Evolutionary conservation across 37 sponge, comb jelly and placozoan genomes (phyloP).

Genomic region (Tethya wilhelma): DNA sequence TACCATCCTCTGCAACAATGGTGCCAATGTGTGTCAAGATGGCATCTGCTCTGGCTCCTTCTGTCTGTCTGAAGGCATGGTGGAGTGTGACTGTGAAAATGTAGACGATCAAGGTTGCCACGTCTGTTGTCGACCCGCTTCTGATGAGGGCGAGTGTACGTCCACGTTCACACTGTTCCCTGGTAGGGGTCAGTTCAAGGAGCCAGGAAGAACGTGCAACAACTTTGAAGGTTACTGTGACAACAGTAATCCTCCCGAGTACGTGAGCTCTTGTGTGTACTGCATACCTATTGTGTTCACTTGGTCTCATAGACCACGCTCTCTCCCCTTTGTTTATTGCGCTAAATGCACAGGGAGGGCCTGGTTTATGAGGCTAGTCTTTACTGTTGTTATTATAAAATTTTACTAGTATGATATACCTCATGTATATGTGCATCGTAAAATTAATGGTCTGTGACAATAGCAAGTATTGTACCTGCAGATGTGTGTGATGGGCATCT

Average conservation of each 20-base stretch:
- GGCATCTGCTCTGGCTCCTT: constrained; percentile 48
- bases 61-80: constrained; percentile 7
- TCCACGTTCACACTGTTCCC: constrained; percentile 26
- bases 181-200: constrained; percentile 11
- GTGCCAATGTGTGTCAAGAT: constrained; percentile 34
- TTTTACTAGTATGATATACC: too few relatives aligned
- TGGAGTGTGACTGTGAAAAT: constrained; percentile 74
- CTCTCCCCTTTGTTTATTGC: neutral
- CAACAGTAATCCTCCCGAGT: constrained; percentile 25
- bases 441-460: too few relatives aligned
- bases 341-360: too few relatives aligned
- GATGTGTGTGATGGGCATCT: neutral
- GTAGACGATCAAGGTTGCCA: constrained; percentile 53
- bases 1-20: constrained; percentile 33
- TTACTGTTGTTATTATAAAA: too few relatives aligned
- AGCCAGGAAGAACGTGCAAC: constrained; percentile 81
- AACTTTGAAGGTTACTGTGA: constrained; percentile 84
- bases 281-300: neutral
- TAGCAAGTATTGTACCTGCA: too few relatives aligned
- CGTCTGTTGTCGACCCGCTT: constrained; percentile 53
- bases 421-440: too few relatives aligned
- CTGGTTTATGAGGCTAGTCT: too few relatives aligned
- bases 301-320: neutral
- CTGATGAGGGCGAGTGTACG: neutral
- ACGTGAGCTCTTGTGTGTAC: neutral